Evolutionary conservation across 2,797 vertebrate species (phyloP), one percentile per base, ranked within the genome.

Genomic region (Avahi laniger): DNA sequence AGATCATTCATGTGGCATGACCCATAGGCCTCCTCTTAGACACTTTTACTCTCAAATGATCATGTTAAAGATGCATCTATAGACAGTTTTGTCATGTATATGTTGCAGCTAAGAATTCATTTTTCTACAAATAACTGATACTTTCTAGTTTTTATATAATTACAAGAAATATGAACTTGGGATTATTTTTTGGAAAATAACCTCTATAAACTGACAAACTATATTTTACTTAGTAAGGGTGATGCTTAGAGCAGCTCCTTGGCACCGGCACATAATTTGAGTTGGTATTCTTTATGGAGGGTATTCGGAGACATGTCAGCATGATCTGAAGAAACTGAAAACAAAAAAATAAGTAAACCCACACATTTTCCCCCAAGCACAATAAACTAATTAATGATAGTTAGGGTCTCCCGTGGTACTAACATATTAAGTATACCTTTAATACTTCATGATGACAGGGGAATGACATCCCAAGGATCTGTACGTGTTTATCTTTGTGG

Each of bases 111-210:
- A 35, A 88, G 35, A 18, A 4, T 38, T 4, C 41, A 13, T 78
- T 87, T 96, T 87, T 78, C 26, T 54, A 57, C 24, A 67, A 85
- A 33, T 70, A 89, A 43, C 43, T 52, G 41, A 75, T 79, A 41
- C 13, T 50, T 89, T 82, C 46, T 82, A n/a, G 61, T 67, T 83
- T 95, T 86, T 83, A 35, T 70, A 75, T 89, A 91, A 95, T 96
- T 86, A 41, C 11, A 22, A 48, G 52, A 80, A 72, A 65, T 46
- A 82, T 11, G 33, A 85, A 57, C 28, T 20, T 85, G 76, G 57
- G 38, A 85, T 33, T 95, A 3, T 91, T 97, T 59, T 94, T 94
- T 90, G 92, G 61, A 81, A 95, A 91, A 84, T 88, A 85, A 65
- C 22, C 28, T 73, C 33, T 79, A 18, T 92, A 79, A 93, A 8